Conservation (phyloP, 2,797 vertebrate genomes). For the Leptoclinus maculatus region DNA sequence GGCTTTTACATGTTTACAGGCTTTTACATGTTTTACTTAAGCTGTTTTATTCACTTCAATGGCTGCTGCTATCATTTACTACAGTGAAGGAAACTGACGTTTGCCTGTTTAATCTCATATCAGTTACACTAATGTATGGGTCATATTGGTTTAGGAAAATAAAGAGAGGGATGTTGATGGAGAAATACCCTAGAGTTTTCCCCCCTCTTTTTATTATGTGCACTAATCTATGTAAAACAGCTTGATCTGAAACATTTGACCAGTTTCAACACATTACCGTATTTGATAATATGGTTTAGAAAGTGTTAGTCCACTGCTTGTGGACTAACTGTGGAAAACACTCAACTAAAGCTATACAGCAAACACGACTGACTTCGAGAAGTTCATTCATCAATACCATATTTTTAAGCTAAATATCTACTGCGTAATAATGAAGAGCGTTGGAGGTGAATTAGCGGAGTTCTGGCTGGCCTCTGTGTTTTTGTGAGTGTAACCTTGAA, state of each 20-base stretch:
- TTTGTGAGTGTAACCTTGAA: constrained; percentile 80
- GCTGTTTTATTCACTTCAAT: not conserved
- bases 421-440: not conserved
- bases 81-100: not conserved
- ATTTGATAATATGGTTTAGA: constrained; percentile 9
- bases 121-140: constrained; percentile 17
- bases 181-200: not conserved
- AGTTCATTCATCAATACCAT: not conserved
- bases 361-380: not conserved
- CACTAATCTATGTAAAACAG: constrained; percentile 45
- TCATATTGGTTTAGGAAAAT: constrained; percentile 47
- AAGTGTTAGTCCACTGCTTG: not conserved
- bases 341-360: not conserved
- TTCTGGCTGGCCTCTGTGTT: constrained; percentile 41
- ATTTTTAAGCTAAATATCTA: not conserved
- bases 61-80: not conserved
- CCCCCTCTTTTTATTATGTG: not conserved
- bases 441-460: not conserved
- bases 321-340: not conserved
- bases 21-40: not conserved
- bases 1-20: constrained; percentile 25
- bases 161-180: constrained; percentile 11
- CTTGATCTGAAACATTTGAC: not conserved
- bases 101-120: constrained; percentile 24
- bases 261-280: not conserved